A percentile compares a stretch with the other conserved stretches of the same genome.
Evolutionary conservation across 1,140 invertebrate species (phyloP).

Genomic region (Drosophila equinoxialis): DNA sequence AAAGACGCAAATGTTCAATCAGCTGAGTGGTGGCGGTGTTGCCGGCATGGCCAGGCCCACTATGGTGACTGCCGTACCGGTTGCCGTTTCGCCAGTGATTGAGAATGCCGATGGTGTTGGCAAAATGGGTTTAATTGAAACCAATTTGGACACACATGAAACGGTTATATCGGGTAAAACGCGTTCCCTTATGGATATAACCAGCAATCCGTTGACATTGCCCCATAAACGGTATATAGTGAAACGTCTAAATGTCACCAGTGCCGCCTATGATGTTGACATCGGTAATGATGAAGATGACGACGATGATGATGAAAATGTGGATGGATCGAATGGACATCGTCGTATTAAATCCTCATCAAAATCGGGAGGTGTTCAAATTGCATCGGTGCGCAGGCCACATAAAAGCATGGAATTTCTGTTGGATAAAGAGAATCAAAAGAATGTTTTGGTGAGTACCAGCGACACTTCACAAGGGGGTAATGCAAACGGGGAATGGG

Average conservation of each 20-base stretch:
- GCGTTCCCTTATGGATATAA: slow-evolving; percentile 90
- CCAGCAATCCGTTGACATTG: slow-evolving; percentile 83
- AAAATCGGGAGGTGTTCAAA: slow-evolving; percentile 48
- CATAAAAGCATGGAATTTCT: slow-evolving; percentile 97
- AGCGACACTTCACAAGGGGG: background rate
- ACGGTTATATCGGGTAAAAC: slow-evolving; percentile 87
- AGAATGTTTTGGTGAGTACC: slow-evolving; percentile 88
- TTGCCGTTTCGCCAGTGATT: slow-evolving; percentile 50
- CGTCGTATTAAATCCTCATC: slow-evolving; percentile 38
- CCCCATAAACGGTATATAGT: slow-evolving; percentile 62
- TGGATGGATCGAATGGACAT: slow-evolving; percentile 32
- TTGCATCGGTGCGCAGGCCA: slow-evolving; percentile 84
- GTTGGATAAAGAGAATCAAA: slow-evolving; percentile 94
- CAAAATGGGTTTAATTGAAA: slow-evolving; percentile 90
- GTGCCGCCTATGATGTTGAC: slow-evolving; percentile 47
- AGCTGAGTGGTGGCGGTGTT: slow-evolving; percentile 33
- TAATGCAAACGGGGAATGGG: background rate
- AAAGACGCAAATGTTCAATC: slow-evolving; percentile 74
- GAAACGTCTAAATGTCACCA: slow-evolving; percentile 65
- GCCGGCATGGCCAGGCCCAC: slow-evolving; percentile 21
- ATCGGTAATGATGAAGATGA: slow-evolving; percentile 32
- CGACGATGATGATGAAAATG: slow-evolving; percentile 26
- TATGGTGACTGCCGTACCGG: slow-evolving; percentile 64
- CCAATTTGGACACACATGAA: slow-evolving; percentile 91
- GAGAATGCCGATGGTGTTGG: slow-evolving; percentile 16